Percentiles rank a stretch among this genome's conserved stretches.
phyloP scores from a whole-genome alignment of 2,797 vertebrate genomes.

The Pipistrellus kuhlii region DNA sequence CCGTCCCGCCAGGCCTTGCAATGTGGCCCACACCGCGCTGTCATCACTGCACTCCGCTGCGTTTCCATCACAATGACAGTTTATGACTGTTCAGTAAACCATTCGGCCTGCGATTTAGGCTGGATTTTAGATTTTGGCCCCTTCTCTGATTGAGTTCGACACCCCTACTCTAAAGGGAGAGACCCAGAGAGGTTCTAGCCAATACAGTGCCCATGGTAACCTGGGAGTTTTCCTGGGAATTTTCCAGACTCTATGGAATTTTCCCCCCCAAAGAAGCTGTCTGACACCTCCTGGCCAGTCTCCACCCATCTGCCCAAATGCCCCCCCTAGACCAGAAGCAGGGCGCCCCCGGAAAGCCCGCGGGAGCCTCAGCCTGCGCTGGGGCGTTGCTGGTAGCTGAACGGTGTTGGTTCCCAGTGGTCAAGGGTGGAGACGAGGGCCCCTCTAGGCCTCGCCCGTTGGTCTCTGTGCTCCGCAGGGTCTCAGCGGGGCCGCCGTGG shows the following conservation, averaged over 20 bases:
- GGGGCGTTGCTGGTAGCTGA: conserved; percentile 33
- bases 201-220: background rate
- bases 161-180: background rate
- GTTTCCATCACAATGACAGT: too few relatives aligned
- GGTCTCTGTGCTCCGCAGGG: background rate
- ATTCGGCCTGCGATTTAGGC: too few relatives aligned
- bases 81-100: too few relatives aligned
- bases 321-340: background rate
- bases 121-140: too few relatives aligned
- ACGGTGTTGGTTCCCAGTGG: background rate
- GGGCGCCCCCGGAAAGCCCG: background rate
- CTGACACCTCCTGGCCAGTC: background rate
- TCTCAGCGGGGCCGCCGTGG: background rate
- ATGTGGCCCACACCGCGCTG: too few relatives aligned
- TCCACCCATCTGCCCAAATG: background rate
- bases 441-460: background rate
- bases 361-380: background rate
- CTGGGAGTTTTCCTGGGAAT: background rate
- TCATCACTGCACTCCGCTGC: too few relatives aligned
- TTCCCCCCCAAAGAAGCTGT: background rate
- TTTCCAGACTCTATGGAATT: background rate
- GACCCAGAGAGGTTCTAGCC: background rate
- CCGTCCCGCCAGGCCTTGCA: too few relatives aligned
- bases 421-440: background rate
- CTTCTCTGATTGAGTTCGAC: too few relatives aligned